Evolutionary conservation across 2,797 vertebrate species (phyloP), one percentile per base, ranked within the genome.

Genomic region (Fistularia commersonii): DNA sequence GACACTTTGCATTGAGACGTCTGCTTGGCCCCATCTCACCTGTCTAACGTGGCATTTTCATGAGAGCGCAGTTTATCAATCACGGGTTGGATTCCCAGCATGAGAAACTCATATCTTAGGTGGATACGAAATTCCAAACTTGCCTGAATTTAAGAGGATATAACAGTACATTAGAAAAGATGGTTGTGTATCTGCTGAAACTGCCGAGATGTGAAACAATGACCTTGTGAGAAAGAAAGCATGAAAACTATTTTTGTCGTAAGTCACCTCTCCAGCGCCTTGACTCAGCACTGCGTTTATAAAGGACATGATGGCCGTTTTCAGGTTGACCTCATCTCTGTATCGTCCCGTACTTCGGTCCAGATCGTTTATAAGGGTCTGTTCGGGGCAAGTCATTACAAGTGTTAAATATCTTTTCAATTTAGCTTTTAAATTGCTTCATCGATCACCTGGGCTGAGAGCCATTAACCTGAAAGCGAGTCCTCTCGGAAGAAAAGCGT

Each of bases 251-350:
- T 62, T 4, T 32, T 42, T 9, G 9, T 1, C 5, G 4, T 1
- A 8, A 5, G 11, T 92, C 81, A 99, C 97, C 94, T 97, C 95
- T 66, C 95, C 97, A 3, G 95, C 93, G 2, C 97, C 97, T 86
- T 98, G 96, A 75, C 97, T 99, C 58, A 99, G 91, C 67, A 98
- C 94, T 0, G 97, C 97, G 0, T 99, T 99, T 74, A 99, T 98
- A 82, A 99, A 99, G 69, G 96, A 99, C 97, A 99, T 99, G 85
- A 99, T 98, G 65, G 97, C 96, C 1, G 97, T 99, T 88, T 99
- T 99, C 67, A 99, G 90, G 87, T 84, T 98, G 84, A 99, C 97
- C 90, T 99, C 97, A 14, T 99, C 97, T 37, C 95, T 91, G 86
- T 99, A 99, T 48, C 96, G 86, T 5, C 97, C 97, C 0, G 96